Conservation (phyloP, 2,797 vertebrate species). For the Cossypha niveicapilla region DNA sequence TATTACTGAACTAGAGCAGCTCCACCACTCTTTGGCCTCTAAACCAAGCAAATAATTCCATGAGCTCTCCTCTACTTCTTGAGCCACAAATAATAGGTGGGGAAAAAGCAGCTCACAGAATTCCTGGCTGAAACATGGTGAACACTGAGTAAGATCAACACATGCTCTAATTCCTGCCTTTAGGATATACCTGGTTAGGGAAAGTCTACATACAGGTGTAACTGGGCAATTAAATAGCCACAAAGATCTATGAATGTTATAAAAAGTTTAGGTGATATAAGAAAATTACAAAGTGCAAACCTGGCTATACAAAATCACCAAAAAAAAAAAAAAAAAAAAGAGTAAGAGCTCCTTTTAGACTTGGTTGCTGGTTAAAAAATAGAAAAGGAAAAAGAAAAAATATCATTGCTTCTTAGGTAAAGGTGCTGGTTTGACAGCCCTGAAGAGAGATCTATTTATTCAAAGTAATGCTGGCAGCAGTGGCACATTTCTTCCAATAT, state of each 20-base stretch:
- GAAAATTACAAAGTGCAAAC: background rate
- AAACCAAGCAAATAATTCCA: background rate
- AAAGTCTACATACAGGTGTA: background rate
- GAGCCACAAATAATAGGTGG: background rate
- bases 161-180: background rate
- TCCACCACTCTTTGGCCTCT: background rate
- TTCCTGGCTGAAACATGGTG: background rate
- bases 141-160: background rate
- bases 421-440: conserved; percentile 35
- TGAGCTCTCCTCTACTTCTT: background rate
- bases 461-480: conserved; percentile 48
- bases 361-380: background rate
- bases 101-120: background rate
- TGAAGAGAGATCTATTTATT: conserved; percentile 54
- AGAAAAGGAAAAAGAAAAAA: background rate
- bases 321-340: background rate
- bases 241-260: background rate
- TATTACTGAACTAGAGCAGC: background rate
- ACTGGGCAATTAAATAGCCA: background rate
- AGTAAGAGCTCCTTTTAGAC: background rate
- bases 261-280: background rate
- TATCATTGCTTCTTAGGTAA: background rate
- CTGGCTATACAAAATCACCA: background rate
- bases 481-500: background rate
- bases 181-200: background rate